Percentiles rank a stretch among this genome's conserved stretches.
These are phyloP conservation scores for Tragopan temminckii DNA, from an alignment of 2,797 vertebrate genomes.

Conservation along the genomic window DNA sequence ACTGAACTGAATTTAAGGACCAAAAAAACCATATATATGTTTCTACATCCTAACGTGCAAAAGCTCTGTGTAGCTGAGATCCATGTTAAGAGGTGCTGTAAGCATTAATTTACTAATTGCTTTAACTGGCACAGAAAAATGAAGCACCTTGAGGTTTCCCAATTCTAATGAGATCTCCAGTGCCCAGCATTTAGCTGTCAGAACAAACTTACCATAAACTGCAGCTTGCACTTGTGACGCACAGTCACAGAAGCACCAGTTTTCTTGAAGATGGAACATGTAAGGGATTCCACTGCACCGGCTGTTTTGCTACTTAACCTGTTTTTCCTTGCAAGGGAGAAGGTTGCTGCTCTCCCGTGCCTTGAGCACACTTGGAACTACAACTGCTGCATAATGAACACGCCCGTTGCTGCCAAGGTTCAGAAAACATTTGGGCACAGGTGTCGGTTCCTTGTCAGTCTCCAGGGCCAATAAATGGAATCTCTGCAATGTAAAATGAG, in stretches of 20 bases:
- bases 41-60: not conserved
- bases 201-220: not conserved
- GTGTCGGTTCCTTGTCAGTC: conserved; percentile 65
- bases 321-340: not conserved
- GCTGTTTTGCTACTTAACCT: not conserved
- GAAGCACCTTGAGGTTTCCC: not conserved
- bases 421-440: conserved; percentile 64
- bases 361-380: not conserved
- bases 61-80: not conserved
- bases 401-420: conserved; percentile 35
- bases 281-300: not conserved
- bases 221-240: not conserved
- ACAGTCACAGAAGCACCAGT: not conserved
- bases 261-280: not conserved
- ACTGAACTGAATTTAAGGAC: not conserved
- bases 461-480: conserved; percentile 60
- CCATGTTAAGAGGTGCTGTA: not conserved
- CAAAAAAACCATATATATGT: accelerated
- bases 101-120: not conserved
- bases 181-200: not conserved
- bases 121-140: not conserved
- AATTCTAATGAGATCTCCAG: not conserved
- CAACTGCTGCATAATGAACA: not conserved
- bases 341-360: not conserved
- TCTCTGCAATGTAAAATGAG: conserved; percentile 65